Evolutionary conservation across 2,888 invertebrate species (phyloP), one percentile per base, ranked within the genome.

Genomic region (Ophioninae sp.): DNA sequence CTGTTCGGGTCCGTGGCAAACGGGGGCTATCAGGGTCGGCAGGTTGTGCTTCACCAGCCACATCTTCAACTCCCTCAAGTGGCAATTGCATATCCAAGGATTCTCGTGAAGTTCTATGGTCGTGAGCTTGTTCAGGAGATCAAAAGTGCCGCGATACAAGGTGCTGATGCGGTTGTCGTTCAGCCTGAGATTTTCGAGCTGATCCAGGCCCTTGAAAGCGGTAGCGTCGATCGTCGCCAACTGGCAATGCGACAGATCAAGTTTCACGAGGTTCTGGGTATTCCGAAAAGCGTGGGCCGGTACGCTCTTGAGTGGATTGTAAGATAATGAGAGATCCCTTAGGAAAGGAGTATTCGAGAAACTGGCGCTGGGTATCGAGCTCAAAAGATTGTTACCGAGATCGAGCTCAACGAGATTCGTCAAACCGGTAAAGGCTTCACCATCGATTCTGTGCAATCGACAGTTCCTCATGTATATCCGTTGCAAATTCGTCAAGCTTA

Each of bases 391-490:
- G 90, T 96, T 95, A 65, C 97, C 97, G 84, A 98, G 94, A 93
- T 98, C 98, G 91, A 98, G 94, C 93, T 98, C 98, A 84, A 98
- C 96, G 89, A 98, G 95, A 94, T 98, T 98, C 84, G 97, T 97
- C 81, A 98, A 94, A 81, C 97, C 97, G 89, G 95, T 95, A 92
- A 98, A 96, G 23, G 98, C 97, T 89, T 96, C 95, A 85, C 96
- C 95, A 90, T 98, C 96, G 92, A 98, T 97, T 93, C 96, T 96
- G 85, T 97, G 96, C 91, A 98, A 96, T 89, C 96, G 96, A 93
- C 98, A 98, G 91, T 95, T 96, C 85, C 96, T 95, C 91, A 98
- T 93, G 93, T 96, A 97, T 80, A 98, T 95, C 91, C 97, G 95
- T 93, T 98, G 98, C 87, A 98, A 94, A 93, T 98, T 98, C 85